These are phyloP conservation scores for Centropyge bicolor DNA, from an alignment of 2,797 vertebrate species.

Conservation along the genomic window DNA sequence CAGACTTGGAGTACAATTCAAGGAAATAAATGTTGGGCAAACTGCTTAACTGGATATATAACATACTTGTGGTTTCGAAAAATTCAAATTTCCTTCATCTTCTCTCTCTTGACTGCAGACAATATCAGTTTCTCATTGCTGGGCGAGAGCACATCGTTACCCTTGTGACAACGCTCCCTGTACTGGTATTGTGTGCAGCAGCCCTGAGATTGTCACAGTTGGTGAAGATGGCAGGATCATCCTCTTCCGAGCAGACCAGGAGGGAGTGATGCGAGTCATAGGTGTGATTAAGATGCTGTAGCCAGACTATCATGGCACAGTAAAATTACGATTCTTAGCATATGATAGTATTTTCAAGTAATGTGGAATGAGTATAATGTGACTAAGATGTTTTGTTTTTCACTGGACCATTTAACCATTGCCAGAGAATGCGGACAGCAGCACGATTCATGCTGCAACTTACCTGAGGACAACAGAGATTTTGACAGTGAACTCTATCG, in stretches of 20 bases:
- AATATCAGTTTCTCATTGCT: slow-evolving; percentile 87
- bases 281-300: slow-evolving; percentile 79
- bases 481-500: slow-evolving; percentile 97
- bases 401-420: slow-evolving; percentile 12
- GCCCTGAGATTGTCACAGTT: slow-evolving; percentile 93
- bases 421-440: slow-evolving; percentile 96
- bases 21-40: not conserved
- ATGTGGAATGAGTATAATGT: not conserved
- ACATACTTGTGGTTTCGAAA: slow-evolving; percentile 1
- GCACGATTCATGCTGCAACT: slow-evolving; percentile 95
- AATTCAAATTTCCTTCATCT: not conserved
- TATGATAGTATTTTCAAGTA: not conserved
- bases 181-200: slow-evolving; percentile 92
- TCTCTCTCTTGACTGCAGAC: slow-evolving; percentile 79
- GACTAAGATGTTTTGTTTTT: not conserved
- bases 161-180: slow-evolving; percentile 90
- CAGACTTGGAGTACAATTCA: not conserved
- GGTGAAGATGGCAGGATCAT: slow-evolving; percentile 96
- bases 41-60: not conserved
- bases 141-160: slow-evolving; percentile 90
- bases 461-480: slow-evolving; percentile 95
- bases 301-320: not conserved
- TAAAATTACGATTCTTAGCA: not conserved
- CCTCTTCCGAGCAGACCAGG: slow-evolving; percentile 92
- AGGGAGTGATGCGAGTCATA: slow-evolving; percentile 88